phyloP scores from a whole-genome alignment of 2,797 vertebrate species.

The Stomatorhinus walkeri region DNA sequence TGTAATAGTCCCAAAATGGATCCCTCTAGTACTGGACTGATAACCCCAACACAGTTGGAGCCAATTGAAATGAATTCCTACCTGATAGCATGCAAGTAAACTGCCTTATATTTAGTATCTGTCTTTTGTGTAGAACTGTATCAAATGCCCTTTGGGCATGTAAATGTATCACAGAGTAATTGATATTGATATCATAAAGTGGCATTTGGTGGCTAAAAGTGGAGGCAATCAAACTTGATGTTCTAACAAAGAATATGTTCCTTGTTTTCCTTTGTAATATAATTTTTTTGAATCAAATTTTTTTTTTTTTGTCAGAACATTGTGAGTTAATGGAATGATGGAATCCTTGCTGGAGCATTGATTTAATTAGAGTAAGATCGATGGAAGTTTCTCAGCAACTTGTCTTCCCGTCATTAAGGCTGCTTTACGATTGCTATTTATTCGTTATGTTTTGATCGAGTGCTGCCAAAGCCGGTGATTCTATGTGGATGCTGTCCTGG shows the following conservation, averaged over 20 bases:
- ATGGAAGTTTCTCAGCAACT: neutral
- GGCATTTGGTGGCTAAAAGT: neutral
- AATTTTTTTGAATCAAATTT: neutral
- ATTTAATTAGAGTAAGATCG: slow-evolving; percentile 20
- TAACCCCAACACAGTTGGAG: neutral
- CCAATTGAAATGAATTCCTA: neutral
- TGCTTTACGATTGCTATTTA: neutral
- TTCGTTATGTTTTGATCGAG: neutral
- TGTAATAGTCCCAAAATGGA: neutral
- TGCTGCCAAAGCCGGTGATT: neutral
- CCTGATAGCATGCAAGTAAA: neutral
- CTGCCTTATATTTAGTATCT: neutral
- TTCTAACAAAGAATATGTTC: neutral
- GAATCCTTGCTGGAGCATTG: slow-evolving; percentile 5
- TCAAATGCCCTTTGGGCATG: neutral
- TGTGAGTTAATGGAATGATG: slow-evolving; percentile 12
- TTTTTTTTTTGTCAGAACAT: neutral
- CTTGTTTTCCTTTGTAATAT: slow-evolving; percentile 7
- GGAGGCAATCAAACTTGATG: neutral
- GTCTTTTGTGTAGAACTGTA: neutral
- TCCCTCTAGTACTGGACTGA: neutral
- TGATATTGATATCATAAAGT: slow-evolving; percentile 6
- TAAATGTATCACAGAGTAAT: neutral
- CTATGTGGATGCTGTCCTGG: neutral
- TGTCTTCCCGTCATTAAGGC: neutral